Evolutionary conservation across 1,140 invertebrate species (phyloP).

Genomic region (Chrysomallon squamiferum): DNA sequence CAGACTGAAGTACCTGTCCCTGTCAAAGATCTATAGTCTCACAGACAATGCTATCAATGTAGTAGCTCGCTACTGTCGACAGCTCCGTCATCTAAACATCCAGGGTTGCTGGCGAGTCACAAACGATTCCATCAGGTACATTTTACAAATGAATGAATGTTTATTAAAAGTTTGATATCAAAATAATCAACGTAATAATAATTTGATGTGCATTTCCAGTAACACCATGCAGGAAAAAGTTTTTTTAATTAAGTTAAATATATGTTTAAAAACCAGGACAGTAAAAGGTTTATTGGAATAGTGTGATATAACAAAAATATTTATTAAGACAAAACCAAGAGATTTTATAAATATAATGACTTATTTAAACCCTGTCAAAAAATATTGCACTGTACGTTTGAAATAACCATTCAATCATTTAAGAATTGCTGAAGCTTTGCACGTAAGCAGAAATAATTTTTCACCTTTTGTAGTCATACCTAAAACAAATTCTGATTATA

Average conservation of each 20-base stretch:
- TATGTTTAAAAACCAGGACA: no score
- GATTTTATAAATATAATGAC: not conserved
- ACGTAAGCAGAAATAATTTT: not conserved
- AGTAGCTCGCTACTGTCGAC: constrained; percentile 41
- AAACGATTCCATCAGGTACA: constrained; percentile 58
- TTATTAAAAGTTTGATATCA: not conserved
- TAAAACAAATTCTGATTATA: no score
- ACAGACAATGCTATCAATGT: constrained; percentile 51
- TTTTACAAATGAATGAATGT: not conserved
- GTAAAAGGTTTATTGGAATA: no score
- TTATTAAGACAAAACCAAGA: no score
- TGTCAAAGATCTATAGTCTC: constrained; percentile 61
- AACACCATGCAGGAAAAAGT: no score
- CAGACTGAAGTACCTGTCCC: constrained; percentile 51
- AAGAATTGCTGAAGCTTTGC: not conserved
- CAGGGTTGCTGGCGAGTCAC: constrained; percentile 62
- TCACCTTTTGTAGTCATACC: no score
- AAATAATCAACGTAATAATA: not conserved
- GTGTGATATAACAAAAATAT: no score
- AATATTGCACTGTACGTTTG: not conserved
- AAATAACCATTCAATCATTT: not conserved
- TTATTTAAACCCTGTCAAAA: not conserved
- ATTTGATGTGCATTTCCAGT: no score
- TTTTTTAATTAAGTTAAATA: no score
- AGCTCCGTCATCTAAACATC: constrained; percentile 53